Conservation (phyloP, 2,797 vertebrate species). For the Artibeus jamaicensis region DNA sequence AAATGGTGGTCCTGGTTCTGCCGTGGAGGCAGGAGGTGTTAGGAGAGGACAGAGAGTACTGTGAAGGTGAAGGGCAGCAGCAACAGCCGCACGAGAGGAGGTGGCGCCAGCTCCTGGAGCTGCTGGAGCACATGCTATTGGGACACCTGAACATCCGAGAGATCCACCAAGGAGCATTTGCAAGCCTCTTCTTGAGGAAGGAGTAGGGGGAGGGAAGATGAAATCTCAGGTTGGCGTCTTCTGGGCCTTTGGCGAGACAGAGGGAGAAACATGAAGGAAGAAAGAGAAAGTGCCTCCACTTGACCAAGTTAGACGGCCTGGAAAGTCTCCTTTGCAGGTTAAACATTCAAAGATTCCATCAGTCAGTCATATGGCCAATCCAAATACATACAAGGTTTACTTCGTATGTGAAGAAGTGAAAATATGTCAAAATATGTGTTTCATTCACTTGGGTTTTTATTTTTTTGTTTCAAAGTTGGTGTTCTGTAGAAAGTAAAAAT, state of each 20-base stretch:
- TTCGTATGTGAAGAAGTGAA: no score
- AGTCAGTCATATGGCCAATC: not conserved
- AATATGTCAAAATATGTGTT: not conserved
- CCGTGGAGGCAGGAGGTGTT: not conserved
- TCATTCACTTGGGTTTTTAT: not conserved
- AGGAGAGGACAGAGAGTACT: fast-evolving
- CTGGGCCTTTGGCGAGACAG: not conserved
- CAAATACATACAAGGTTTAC: not conserved
- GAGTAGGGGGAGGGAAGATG: not conserved
- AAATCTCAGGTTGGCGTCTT: not conserved
- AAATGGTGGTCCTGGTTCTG: not conserved
- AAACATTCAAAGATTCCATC: not conserved
- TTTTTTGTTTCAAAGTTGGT: not conserved
- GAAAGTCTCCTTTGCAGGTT: not conserved
- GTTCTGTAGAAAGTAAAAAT: not conserved
- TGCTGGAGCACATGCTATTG: fast-evolving
- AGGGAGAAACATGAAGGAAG: not conserved
- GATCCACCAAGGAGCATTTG: not conserved
- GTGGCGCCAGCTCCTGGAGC: no score
- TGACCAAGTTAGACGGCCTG: not conserved
- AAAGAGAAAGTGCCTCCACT: fast-evolving
- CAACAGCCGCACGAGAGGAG: no score
- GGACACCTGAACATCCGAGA: not conserved
- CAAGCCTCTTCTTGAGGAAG: not conserved
- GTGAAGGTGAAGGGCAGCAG: not conserved